Evolutionary conservation across 2,797 vertebrate species (phyloP).

Genomic region (Hemitrygon akajei): DNA sequence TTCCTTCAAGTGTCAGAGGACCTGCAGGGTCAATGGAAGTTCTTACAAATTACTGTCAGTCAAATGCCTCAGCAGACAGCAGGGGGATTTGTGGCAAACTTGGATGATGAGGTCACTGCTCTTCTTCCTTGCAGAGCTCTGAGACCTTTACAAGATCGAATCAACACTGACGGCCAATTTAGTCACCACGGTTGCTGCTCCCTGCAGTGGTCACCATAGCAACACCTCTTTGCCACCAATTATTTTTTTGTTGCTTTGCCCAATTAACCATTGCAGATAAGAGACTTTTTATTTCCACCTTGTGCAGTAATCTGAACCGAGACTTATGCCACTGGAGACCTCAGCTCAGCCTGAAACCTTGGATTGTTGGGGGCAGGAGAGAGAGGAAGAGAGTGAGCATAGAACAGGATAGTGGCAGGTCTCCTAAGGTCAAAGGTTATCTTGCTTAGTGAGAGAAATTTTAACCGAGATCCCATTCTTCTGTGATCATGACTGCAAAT

Average conservation of each 20-base stretch:
- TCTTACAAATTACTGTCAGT: slow-evolving; percentile 23
- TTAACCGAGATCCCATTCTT: not conserved
- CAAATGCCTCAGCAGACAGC: not conserved
- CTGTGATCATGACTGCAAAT: not conserved
- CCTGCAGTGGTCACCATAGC: not conserved
- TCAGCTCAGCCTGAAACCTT: not conserved
- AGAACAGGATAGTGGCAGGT: not conserved
- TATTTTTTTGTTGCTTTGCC: not conserved
- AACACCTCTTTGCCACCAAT: not conserved
- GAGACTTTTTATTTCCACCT: not conserved
- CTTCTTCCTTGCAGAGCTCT: not conserved
- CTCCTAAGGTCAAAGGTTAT: not conserved
- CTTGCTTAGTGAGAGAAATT: not conserved
- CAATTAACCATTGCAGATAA: not conserved
- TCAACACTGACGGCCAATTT: slow-evolving; percentile 2
- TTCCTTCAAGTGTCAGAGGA: slow-evolving; percentile 24
- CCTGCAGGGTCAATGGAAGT: not conserved
- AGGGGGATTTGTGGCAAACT: not conserved
- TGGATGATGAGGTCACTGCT: slow-evolving; percentile 22
- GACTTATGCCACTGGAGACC: not conserved
- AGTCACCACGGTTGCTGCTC: not conserved
- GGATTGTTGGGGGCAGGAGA: not conserved
- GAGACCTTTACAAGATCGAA: slow-evolving; percentile 18
- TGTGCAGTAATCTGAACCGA: not conserved
- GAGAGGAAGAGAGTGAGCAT: not conserved